A percentile compares a stretch with the other conserved stretches of the same genome.
phyloP scores from a whole-genome alignment of 2,113 vertebrate genomes.

The Apodemus sylvaticus region DNA sequence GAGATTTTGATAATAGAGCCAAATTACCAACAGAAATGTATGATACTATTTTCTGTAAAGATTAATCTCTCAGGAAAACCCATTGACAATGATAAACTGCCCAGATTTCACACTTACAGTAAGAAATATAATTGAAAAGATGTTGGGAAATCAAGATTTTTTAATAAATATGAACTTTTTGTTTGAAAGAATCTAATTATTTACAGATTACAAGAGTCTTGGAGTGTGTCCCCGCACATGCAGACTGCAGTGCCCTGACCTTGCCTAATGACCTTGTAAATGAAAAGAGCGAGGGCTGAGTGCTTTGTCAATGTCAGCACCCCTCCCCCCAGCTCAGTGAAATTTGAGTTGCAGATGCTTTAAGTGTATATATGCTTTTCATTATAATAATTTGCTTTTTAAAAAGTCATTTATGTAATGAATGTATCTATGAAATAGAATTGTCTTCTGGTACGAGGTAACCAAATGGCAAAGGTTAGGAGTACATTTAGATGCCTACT shows the following conservation, averaged over 20 bases:
- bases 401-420: conserved; percentile 77
- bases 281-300: conserved; percentile 73
- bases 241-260: conserved; percentile 73
- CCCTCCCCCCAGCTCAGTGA: conserved; percentile 68
- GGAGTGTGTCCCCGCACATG: conserved; percentile 55
- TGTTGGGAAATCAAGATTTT: conserved; percentile 14
- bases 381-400: conserved; percentile 81
- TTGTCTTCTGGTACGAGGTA: conserved; percentile 74
- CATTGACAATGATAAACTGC: conserved; percentile 65
- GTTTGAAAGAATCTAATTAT: conserved; percentile 68
- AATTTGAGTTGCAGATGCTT: conserved; percentile 79
- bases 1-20: conserved; percentile 34
- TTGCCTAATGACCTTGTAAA: conserved; percentile 75
- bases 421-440: conserved; percentile 75
- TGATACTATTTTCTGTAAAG: conserved; percentile 63
- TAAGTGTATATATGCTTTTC: conserved; percentile 82
- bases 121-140: conserved; percentile 57
- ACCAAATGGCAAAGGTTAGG: conserved; percentile 8
- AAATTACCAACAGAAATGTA: conserved; percentile 30
- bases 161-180: conserved; percentile 62
- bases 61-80: conserved; percentile 52
- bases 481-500: neutral
- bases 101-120: conserved; percentile 30
- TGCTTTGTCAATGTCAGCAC: conserved; percentile 84
- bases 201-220: conserved; percentile 69